Conservation (phyloP, 2,888 invertebrate species). For the Meteorus cinctellus region DNA sequence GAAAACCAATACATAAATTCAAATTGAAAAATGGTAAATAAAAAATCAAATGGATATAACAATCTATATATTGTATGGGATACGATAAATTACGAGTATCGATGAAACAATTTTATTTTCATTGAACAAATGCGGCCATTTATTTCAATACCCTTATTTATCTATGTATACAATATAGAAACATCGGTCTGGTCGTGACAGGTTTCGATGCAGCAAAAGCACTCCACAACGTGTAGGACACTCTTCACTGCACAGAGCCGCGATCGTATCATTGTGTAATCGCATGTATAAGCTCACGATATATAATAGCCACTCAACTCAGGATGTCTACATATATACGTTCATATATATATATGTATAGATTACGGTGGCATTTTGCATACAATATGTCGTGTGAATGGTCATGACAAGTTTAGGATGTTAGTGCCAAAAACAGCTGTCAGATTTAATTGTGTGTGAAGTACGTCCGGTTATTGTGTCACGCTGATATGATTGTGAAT, state of each 20-base stretch:
- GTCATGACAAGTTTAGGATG: conserved; percentile 27
- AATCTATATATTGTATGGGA: no score
- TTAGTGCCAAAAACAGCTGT: conserved; percentile 27
- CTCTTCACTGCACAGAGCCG: conserved; percentile 21
- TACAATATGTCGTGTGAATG: conserved; percentile 16
- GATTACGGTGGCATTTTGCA: conserved; percentile 17
- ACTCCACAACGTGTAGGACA: conserved; percentile 8
- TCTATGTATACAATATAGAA: conserved; percentile 35
- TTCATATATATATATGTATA: conserved; percentile 15
- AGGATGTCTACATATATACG: neutral
- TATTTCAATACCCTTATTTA: conserved; percentile 29
- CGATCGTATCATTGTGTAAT: conserved; percentile 35
- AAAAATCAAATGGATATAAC: neutral
- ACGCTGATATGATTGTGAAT: neutral
- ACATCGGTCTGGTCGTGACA: conserved; percentile 29
- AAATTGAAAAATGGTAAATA: neutral
- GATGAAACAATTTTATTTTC: neutral
- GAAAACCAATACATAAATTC: no score
- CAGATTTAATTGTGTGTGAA: conserved; percentile 15
- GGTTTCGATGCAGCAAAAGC: conserved; percentile 34
- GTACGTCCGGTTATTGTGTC: neutral
- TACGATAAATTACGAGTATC: no score
- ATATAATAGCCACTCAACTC: conserved; percentile 24
- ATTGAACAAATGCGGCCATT: conserved; percentile 26
- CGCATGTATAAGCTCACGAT: conserved; percentile 24